These are phyloP conservation scores for Setipinna tenuifilis DNA, from an alignment of 2,797 vertebrate species.

Conservation along the genomic window DNA sequence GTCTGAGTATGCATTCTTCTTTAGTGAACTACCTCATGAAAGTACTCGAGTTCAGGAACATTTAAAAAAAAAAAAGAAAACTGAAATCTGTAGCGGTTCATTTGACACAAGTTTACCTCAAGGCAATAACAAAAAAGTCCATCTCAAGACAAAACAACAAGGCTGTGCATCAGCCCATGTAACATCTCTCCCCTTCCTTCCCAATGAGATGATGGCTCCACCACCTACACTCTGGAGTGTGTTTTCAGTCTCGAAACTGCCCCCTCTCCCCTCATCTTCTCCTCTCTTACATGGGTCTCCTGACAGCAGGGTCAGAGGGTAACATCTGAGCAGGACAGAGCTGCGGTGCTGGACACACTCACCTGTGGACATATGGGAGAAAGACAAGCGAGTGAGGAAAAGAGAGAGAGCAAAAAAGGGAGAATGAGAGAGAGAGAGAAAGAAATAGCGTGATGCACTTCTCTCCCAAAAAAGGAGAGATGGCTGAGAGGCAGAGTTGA, in stretches of 20 bases:
- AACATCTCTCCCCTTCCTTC: not conserved
- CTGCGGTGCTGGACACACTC: slow-evolving; percentile 4
- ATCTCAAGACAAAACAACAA: not conserved
- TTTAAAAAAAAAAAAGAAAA: not conserved
- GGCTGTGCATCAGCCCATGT: not conserved
- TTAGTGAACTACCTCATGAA: not conserved
- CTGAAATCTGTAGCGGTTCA: not conserved
- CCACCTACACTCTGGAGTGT: not conserved
- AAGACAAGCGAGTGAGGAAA: not conserved
- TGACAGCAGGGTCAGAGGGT: slow-evolving; percentile 35
- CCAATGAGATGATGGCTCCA: not conserved
- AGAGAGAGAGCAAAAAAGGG: not conserved
- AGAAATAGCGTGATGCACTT: not conserved
- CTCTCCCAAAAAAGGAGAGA: not conserved
- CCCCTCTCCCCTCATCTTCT: slow-evolving; percentile 18
- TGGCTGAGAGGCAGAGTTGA: not conserved
- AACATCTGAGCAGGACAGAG: slow-evolving; percentile 11
- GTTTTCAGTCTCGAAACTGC: not conserved
- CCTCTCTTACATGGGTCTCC: slow-evolving; percentile 20
- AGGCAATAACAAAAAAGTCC: not conserved
- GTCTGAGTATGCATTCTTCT: slow-evolving; percentile 29
- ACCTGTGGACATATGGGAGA: not conserved
- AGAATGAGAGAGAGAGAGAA: not conserved
- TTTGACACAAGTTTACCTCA: not conserved
- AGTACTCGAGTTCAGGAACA: not conserved